phyloP scores from a whole-genome alignment of 92 coral and sea anemone species.

The Pocillopora grandis region DNA sequence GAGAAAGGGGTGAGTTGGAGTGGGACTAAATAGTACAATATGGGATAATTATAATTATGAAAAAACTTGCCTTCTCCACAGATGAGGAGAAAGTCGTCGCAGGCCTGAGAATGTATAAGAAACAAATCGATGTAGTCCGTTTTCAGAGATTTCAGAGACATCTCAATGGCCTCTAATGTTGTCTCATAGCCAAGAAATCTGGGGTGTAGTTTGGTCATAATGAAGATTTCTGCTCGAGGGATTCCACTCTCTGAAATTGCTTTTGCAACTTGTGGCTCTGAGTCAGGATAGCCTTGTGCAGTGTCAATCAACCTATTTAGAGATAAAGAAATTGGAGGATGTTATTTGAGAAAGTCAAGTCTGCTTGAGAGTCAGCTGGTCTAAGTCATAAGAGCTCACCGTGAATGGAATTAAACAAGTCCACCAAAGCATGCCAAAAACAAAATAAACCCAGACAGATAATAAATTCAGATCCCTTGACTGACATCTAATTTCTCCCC shows the following conservation, averaged over 20 bases:
- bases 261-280: constrained; percentile 77
- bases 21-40: no score
- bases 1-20: no score
- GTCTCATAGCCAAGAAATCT: constrained; percentile 80
- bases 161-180: constrained; percentile 75
- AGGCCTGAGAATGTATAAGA: constrained; percentile 79
- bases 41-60: no score
- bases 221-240: constrained; percentile 79
- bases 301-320: constrained; percentile 84
- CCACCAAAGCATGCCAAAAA: no score
- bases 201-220: constrained; percentile 94
- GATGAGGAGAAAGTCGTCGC: constrained; percentile 69
- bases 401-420: no score
- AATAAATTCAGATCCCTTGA: no score
- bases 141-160: constrained; percentile 71
- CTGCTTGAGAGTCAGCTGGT: not conserved
- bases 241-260: constrained; percentile 84
- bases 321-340: not conserved
- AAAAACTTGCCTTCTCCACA: constrained; percentile 77
- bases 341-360: not conserved
- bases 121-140: constrained; percentile 97
- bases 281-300: constrained; percentile 86
- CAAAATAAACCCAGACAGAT: no score
- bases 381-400: no score
- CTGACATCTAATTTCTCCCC: no score